phyloP scores from a whole-genome alignment of 2,888 invertebrate genomes.

The Lepidonotus clava region DNA sequence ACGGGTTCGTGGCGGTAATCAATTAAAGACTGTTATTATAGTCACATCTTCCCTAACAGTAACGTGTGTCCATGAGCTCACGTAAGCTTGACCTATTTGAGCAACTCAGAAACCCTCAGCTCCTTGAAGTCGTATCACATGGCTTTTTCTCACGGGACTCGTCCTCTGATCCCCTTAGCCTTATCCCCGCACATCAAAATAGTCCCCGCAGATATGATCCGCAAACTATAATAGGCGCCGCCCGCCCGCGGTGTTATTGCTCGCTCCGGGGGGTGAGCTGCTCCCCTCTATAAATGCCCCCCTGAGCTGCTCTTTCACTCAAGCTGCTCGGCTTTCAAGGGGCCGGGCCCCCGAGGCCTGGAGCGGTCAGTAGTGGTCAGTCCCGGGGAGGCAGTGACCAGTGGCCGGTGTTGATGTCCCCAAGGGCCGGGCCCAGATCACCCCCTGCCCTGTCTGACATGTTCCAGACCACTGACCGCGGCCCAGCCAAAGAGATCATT shows the following conservation, averaged over 20 bases:
- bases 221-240: background rate
- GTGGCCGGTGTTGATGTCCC: slow-evolving; percentile 14
- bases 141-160: background rate
- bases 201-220: background rate
- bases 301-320: no score
- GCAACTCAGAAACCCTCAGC: no score
- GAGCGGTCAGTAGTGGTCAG: no score
- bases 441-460: background rate
- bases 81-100: no score
- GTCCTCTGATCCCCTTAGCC: background rate
- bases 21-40: no score
- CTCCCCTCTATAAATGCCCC: background rate
- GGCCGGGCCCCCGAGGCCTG: no score
- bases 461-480: background rate
- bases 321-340: no score
- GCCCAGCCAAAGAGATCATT: background rate
- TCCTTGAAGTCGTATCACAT: background rate
- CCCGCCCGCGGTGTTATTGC: background rate
- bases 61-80: no score
- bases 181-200: background rate
- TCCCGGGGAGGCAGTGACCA: background rate
- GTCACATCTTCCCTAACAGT: no score
- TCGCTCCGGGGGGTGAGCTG: background rate
- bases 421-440: background rate
- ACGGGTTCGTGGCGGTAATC: no score